Base-by-base conservation (phyloP, 2,113 vertebrate genomes). In the Excalfactoria chinensis region DNA sequence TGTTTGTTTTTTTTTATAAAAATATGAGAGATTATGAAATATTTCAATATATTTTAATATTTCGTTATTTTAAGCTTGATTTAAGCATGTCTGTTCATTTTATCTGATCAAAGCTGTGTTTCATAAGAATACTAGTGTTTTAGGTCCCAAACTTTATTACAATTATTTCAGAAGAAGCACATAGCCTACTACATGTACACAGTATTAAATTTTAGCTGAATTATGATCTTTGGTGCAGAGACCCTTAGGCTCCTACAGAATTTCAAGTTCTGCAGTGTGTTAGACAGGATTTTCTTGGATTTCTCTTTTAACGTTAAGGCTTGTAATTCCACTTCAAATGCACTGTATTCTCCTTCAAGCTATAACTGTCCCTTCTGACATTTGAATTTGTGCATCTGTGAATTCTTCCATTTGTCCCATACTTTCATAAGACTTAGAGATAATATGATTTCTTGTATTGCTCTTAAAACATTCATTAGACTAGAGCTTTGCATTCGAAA, bases 381-480 rank as follows among this genome's bases (percentile, higher is more conserved):
- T 85, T 62, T 89, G 44, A 85, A 79, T 62, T 69, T 76, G 25
- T 69, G 17, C 30, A 69, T 75, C 21, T 89, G 22, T 85, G 71
- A 85, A 93, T 88, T 40, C n/a, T 66, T 32, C 30, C 28, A 23
- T 79, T 91, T 93, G 71, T 79, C 68, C 63, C 6, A 1, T 73
- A 69, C 7, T 18, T 89, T 79, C 71, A 83, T 2, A 83, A 13
- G 59, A 68, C 16, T 90, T 93, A 85, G 6, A 72, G 25, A 60
- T 41, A 85, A 49, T 53, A 53, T 56, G n/a, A 79, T 76, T 87
- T 88, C 35, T 93, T 88, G 6, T 37, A 72, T 40, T 79, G 34
- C 22, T n/a, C 68, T 88, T 88, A 88, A 90, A 93, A 83, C 58
- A 5, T 13, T 85, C 79, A 66, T 89, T 85, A 85, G 79, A 93